phyloP scores from a whole-genome alignment of 2,797 vertebrate species.

The Ptychobarbus kaznakovi region DNA sequence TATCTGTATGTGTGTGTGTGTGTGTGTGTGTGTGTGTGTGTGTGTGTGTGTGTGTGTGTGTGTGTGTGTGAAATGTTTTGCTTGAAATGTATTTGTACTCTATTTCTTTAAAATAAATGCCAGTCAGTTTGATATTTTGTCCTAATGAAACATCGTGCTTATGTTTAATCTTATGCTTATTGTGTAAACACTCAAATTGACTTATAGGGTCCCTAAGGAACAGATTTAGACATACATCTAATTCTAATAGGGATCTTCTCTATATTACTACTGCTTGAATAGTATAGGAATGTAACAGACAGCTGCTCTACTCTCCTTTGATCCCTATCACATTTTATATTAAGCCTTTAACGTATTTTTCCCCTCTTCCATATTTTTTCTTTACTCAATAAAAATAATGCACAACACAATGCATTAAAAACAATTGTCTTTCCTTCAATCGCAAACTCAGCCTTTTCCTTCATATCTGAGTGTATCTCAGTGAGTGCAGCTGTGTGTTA shows the following conservation, averaged over 20 bases:
- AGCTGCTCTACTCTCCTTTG: not conserved
- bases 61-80: not conserved
- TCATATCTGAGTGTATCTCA: not conserved
- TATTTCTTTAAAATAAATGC: not conserved
- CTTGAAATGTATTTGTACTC: too few species aligned
- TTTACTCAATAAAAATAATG: too few species aligned
- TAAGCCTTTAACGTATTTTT: not conserved
- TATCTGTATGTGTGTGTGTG: not conserved
- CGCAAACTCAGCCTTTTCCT: not conserved
- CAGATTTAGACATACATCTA: not conserved
- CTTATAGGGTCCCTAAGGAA: not conserved
- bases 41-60: too few species aligned
- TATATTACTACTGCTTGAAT: conserved; percentile 2
- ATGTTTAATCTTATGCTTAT: too few species aligned
- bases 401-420: not conserved
- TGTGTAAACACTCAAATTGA: not conserved
- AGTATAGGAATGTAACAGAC: not conserved
- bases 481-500: not conserved
- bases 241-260: not conserved
- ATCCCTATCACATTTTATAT: not conserved
- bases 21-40: too few species aligned
- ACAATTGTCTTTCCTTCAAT: not conserved
- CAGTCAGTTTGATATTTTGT: not conserved
- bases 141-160: not conserved
- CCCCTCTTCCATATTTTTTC: not conserved